Evolutionary conservation across 2,113 vertebrate genomes (phyloP), one percentile per base, ranked within the genome.

Genomic region (Gnathonemus longibarbis): DNA sequence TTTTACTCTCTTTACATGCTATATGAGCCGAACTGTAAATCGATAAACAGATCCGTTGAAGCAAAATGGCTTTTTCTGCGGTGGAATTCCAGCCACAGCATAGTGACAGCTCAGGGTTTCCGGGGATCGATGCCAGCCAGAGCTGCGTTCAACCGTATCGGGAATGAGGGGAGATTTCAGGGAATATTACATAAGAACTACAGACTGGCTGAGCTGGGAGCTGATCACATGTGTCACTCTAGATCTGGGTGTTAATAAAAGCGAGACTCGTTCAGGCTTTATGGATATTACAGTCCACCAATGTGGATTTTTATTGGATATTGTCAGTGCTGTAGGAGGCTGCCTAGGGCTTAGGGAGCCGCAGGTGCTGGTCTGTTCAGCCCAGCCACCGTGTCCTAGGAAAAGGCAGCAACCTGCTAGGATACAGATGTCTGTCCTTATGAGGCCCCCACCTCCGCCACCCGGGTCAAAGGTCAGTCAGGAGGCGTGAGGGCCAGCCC

Each of bases 361-460:
- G 91, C 87, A 91, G 92, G 90, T 88, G 66, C 87, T 74, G 50
- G 89, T 91, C 87, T 92, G 90, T 2, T 3, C 2, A 2, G 35
- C 39, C 39, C 39, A 39, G 39, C 90, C 90, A 90, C 87, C 24
- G 89, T 77, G 5, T 39, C 4, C 11, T 8, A 42, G 46, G 87
- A 80, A 91, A 87, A 84, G 53, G 5, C 83, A 45, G 3, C 89
- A 74, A 90, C 91, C 91, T 89, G 91, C 89, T 90, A 91, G 93
- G 89, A 92, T 92, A 91, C 89, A 91, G 92, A 90, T 80, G 93
- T 94, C 93, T 31, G 85, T 89, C 90, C 89, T 90, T 90, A 93
- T 94, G 94, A 94, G 91, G 87, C 91, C 93, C 89, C 49, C 19
- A 88, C 90, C 90, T 62, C 24, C 24, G 88, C 88, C 87, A 88